These are phyloP conservation scores for Tribolium freemani DNA, from an alignment of 2,888 invertebrate genomes.

Conservation along the genomic window DNA sequence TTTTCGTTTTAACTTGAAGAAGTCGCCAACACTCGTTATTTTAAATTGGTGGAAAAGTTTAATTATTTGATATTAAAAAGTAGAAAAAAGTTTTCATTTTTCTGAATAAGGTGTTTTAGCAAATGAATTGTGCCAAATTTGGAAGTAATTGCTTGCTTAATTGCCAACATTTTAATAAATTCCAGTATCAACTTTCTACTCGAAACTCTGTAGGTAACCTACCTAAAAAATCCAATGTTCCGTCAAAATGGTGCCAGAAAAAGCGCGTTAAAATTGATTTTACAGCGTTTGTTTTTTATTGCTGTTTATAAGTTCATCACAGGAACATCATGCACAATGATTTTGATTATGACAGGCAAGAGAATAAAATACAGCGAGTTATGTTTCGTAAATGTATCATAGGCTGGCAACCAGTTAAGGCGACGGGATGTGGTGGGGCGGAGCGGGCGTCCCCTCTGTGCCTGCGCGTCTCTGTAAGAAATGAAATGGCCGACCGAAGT, in stretches of 20 bases:
- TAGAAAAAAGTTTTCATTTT: too few species aligned
- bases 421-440: slow-evolving; percentile 44
- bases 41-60: not conserved
- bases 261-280: not conserved
- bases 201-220: not conserved
- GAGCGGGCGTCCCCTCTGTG: slow-evolving; percentile 53
- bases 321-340: not conserved
- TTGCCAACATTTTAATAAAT: too few species aligned
- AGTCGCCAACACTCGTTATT: too few species aligned
- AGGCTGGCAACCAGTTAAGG: slow-evolving; percentile 30
- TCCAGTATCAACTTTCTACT: too few species aligned
- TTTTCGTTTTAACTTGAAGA: too few species aligned
- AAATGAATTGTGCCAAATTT: too few species aligned
- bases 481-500: slow-evolving; percentile 59
- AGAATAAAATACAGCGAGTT: slow-evolving; percentile 24
- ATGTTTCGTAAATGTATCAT: slow-evolving; percentile 21
- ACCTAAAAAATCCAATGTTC: not conserved
- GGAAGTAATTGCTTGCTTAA: too few species aligned
- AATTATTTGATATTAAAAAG: not conserved
- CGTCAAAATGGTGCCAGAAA: not conserved
- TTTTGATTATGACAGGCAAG: not conserved
- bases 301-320: not conserved
- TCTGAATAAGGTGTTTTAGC: too few species aligned
- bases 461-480: slow-evolving; percentile 47
- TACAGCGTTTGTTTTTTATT: not conserved